Conservation (phyloP, 2,888 invertebrate genomes). For the Torymus tubicola region DNA sequence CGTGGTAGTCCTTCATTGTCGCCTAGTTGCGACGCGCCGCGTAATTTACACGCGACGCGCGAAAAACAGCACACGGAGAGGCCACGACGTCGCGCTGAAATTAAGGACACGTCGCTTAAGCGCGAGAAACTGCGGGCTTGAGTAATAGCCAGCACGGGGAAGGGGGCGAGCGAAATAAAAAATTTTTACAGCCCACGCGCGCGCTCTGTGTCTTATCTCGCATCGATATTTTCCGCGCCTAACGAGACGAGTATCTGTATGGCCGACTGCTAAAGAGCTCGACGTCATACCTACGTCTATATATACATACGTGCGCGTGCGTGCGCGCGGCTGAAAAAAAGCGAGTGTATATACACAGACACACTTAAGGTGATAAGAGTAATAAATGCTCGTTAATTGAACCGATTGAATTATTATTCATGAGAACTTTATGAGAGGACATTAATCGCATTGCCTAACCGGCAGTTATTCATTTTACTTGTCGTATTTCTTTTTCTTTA, state of each 20-base stretch:
- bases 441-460: constrained; percentile 4
- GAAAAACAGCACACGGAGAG: neutral
- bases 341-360: too few relatives aligned
- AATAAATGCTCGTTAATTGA: constrained; percentile 24
- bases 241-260: constrained; percentile 35
- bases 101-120: constrained; percentile 41
- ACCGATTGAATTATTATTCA: constrained; percentile 22
- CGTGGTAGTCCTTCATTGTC: constrained; percentile 59
- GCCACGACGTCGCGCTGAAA: constrained; percentile 43
- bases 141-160: constrained; percentile 35
- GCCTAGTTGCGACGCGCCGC: constrained; percentile 41
- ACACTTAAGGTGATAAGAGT: constrained; percentile 3
- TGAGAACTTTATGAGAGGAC: neutral
- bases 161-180: neutral
- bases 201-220: constrained; percentile 28
- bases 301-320: neutral
- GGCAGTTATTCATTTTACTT: too few relatives aligned
- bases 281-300: neutral
- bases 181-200: constrained; percentile 39
- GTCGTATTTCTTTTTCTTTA: too few relatives aligned
- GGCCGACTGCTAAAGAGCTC: neutral
- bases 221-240: constrained; percentile 54
- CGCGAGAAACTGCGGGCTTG: constrained; percentile 28
- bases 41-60: constrained; percentile 52
- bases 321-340: neutral